Percentiles rank a stretch among this genome's conserved stretches.
These are phyloP conservation scores for Gorsachius magnificus DNA, from an alignment of 2,797 vertebrate species.

Conservation along the genomic window DNA sequence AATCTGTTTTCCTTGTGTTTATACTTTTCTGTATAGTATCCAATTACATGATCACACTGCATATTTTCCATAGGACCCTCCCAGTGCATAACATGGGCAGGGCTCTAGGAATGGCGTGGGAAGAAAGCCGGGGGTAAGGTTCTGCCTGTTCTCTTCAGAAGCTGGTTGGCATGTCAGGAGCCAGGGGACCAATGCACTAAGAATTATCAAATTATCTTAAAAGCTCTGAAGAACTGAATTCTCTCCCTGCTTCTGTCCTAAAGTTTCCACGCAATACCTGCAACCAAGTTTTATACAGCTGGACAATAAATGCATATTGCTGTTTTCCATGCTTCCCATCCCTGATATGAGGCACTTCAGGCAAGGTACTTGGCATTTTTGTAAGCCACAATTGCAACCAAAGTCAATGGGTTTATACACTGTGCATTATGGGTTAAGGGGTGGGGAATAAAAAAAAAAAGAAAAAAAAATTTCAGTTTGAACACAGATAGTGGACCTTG, in stretches of 20 bases:
- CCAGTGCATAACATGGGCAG: background rate
- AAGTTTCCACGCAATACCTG: background rate
- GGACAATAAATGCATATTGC: background rate
- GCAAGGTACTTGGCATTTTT: background rate
- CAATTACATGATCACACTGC: background rate
- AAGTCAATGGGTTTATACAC: background rate
- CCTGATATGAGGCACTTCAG: background rate
- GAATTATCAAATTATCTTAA: background rate
- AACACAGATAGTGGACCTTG: background rate
- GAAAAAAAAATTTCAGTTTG: background rate
- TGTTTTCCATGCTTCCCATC: background rate
- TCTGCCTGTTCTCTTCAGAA: background rate
- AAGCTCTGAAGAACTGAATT: background rate
- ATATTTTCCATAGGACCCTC: background rate
- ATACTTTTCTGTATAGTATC: background rate
- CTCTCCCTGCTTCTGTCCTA: background rate
- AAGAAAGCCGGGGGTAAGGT: background rate
- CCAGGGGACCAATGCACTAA: background rate
- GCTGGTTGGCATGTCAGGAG: background rate
- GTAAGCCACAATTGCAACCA: background rate
- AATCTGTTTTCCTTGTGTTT: background rate
- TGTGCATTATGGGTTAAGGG: background rate
- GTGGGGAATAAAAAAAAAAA: background rate
- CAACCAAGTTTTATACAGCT: background rate
- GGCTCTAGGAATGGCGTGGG: background rate